Evolutionary conservation across 2,888 invertebrate genomes (phyloP).

Genomic region (Caenorhabditis doughertyi): DNA sequence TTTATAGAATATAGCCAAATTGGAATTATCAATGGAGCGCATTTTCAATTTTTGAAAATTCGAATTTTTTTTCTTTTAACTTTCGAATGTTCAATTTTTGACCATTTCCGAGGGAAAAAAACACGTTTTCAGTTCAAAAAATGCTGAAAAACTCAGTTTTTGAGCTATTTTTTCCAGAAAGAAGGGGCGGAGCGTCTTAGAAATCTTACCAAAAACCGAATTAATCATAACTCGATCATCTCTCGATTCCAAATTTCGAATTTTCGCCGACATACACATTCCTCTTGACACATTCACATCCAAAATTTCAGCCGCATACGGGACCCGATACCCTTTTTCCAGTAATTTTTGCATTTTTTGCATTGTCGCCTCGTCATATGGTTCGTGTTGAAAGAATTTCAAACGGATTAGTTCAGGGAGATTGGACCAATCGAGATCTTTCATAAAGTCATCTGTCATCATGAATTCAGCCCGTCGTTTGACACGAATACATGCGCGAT

Average conservation of each 20-base stretch:
- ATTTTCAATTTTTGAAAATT: too few relatives aligned
- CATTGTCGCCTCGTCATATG: neutral
- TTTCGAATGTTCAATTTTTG: too few relatives aligned
- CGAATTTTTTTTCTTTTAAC: too few relatives aligned
- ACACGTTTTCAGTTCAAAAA: too few relatives aligned
- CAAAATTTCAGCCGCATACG: conserved; percentile 13
- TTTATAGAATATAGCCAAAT: too few relatives aligned
- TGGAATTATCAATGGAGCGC: too few relatives aligned
- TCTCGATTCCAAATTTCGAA: conserved; percentile 14
- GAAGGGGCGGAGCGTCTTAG: neutral
- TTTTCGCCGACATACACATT: neutral
- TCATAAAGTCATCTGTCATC: conserved; percentile 17
- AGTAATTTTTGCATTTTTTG: conserved; percentile 7
- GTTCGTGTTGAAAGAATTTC: neutral
- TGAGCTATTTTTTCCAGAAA: neutral
- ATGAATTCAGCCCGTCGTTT: conserved; percentile 22
- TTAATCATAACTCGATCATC: conserved; percentile 30
- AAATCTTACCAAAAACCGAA: conserved; percentile 12
- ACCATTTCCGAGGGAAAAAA: too few relatives aligned
- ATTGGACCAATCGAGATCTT: conserved; percentile 11
- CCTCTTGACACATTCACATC: neutral
- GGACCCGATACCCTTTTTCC: conserved; percentile 9
- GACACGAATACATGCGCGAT: neutral
- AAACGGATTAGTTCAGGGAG: neutral
- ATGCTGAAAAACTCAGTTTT: neutral